Percentiles rank a stretch among this genome's conserved stretches.
Conservation (phyloP, 1,140 invertebrate species). For the Zaprionus davidi region DNA sequence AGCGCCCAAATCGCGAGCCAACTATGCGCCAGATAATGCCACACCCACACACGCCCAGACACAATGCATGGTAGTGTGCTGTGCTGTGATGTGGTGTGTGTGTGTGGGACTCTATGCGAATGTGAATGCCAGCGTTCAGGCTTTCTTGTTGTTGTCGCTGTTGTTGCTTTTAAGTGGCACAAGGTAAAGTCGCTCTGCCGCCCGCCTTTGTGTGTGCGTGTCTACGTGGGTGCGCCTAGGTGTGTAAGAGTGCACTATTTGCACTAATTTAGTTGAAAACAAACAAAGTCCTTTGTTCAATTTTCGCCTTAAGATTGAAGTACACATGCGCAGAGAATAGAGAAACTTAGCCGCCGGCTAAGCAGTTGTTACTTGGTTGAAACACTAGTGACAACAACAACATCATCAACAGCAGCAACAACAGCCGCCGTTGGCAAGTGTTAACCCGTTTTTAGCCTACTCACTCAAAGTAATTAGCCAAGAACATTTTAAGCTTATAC, state of each 20-base stretch:
- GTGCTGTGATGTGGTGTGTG: constrained; percentile 21
- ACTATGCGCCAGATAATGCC: constrained; percentile 76
- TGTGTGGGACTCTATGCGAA: constrained; percentile 39
- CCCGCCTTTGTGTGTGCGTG: constrained; percentile 25
- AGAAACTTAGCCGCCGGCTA: constrained; percentile 56
- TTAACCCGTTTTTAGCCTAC: constrained; percentile 69
- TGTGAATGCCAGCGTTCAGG: constrained; percentile 68
- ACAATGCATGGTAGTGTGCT: constrained; percentile 19
- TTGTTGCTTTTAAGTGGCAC: constrained; percentile 72
- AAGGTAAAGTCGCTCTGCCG: constrained; percentile 70
- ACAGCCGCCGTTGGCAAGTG: constrained; percentile 58
- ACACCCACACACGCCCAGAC: constrained; percentile 23
- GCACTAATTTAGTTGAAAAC: constrained; percentile 83
- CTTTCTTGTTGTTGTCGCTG: constrained; percentile 45
- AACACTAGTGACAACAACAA: constrained; percentile 42
- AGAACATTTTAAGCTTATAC: constrained; percentile 68
- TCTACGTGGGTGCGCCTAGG: constrained; percentile 22
- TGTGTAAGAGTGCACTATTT: constrained; percentile 70
- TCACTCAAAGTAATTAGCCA: constrained; percentile 70
- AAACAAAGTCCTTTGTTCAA: constrained; percentile 82
- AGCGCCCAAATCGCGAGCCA: constrained; percentile 73
- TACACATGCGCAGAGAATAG: constrained; percentile 23
- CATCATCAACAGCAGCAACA: constrained; percentile 36
- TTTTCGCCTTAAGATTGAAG: constrained; percentile 77
- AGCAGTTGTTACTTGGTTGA: constrained; percentile 34